Percentiles rank a stretch among this genome's conserved stretches.
phyloP scores from a whole-genome alignment of 1,140 invertebrate genomes.

The Anthonomus grandis region DNA sequence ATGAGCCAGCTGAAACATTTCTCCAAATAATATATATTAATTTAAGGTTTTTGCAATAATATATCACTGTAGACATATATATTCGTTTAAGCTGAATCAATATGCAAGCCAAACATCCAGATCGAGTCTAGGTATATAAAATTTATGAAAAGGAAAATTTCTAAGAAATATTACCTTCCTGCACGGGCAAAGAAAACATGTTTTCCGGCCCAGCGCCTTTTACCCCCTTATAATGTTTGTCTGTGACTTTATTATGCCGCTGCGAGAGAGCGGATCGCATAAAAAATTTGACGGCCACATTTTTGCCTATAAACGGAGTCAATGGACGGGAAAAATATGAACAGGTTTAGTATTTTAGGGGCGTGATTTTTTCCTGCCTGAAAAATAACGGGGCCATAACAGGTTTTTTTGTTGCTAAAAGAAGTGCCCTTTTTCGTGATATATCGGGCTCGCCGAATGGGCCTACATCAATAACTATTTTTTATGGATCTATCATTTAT shows the following conservation, averaged over 20 bases:
- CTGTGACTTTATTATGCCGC: constrained; percentile 25
- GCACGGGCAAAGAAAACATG: constrained; percentile 20
- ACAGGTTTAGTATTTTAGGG: neutral
- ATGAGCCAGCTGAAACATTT: too few species aligned
- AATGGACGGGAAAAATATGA: neutral
- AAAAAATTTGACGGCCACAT: constrained; percentile 10
- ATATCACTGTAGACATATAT: too few species aligned
- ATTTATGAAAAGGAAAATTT: constrained; percentile 41
- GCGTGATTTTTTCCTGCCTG: too few species aligned
- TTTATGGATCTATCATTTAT: too few species aligned
- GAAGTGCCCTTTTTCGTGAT: too few species aligned
- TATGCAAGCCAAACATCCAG: constrained; percentile 35
- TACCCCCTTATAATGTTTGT: constrained; percentile 13
- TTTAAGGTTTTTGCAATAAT: too few species aligned
- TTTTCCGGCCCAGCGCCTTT: constrained; percentile 23
- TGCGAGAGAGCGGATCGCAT: constrained; percentile 14
- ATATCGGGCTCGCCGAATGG: too few species aligned
- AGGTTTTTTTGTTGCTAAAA: too few species aligned
- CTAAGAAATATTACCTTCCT: constrained; percentile 28
- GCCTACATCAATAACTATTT: too few species aligned
- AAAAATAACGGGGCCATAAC: too few species aligned
- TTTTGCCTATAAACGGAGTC: constrained; percentile 11
- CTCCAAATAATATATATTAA: too few species aligned
- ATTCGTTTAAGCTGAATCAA: constrained; percentile 36
- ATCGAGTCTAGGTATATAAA: constrained; percentile 34